A percentile compares a stretch with the other conserved stretches of the same genome.
Evolutionary conservation across 1,140 invertebrate genomes (phyloP).

Genomic region (Gryllus bimaculatus): DNA sequence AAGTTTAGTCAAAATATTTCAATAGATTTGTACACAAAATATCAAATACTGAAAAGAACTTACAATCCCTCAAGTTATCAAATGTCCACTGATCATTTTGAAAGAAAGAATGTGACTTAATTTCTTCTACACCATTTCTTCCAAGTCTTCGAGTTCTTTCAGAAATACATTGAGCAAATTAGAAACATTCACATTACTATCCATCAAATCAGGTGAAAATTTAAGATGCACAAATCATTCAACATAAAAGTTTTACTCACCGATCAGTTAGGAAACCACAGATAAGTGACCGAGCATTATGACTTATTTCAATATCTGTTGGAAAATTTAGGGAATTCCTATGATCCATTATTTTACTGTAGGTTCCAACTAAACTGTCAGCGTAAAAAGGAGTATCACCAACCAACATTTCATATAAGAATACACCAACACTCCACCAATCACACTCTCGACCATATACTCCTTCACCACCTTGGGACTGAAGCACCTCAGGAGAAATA

Average conservation of each 20-base stretch:
- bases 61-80: slow-evolving; percentile 81
- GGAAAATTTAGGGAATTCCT: slow-evolving; percentile 93
- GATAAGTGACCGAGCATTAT: slow-evolving; percentile 86
- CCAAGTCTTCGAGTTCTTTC: slow-evolving; percentile 68
- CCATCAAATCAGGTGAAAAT: neutral
- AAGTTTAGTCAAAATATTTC: no score
- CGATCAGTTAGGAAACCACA: slow-evolving; percentile 85
- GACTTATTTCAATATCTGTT: slow-evolving; percentile 85
- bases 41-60: slow-evolving; percentile 3
- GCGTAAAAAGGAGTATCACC: slow-evolving; percentile 99
- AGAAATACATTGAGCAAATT: neutral
- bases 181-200: neutral
- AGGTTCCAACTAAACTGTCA: slow-evolving; percentile 90
- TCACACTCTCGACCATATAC: slow-evolving; percentile 94
- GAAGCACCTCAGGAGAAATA: slow-evolving; percentile 96
- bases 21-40: no score
- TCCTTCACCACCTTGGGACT: slow-evolving; percentile 94
- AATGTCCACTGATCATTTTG: slow-evolving; percentile 96
- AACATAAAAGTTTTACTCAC: neutral
- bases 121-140: slow-evolving; percentile 88
- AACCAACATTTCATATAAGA: slow-evolving; percentile 97
- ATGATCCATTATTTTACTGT: slow-evolving; percentile 97
- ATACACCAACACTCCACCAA: slow-evolving; percentile 99
- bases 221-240: slow-evolving; percentile 7
- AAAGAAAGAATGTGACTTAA: slow-evolving; percentile 92